Evolutionary conservation across 1,140 invertebrate species (phyloP).

Genomic region (Myzus persicae): DNA sequence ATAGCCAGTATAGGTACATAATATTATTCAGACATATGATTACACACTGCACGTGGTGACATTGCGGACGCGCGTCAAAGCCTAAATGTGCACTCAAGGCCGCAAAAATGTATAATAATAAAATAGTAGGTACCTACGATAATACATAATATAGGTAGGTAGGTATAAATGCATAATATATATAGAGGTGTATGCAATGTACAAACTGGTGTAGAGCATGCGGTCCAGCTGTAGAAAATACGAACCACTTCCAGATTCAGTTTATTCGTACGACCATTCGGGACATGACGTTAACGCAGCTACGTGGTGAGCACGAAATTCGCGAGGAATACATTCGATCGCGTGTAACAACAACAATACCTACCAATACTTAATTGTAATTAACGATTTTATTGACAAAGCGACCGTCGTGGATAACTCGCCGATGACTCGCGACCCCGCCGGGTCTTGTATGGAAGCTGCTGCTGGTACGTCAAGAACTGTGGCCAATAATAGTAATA

Average conservation of each 20-base stretch:
- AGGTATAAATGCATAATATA: background rate
- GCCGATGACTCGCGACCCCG: background rate
- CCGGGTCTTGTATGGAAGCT: background rate
- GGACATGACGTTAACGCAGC: background rate
- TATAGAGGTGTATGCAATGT: background rate
- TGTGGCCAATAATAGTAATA: background rate
- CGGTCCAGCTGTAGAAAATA: background rate
- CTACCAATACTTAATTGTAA: background rate
- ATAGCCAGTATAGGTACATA: too few species aligned
- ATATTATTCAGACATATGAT: background rate
- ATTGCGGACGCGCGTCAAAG: background rate
- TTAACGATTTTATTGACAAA: background rate
- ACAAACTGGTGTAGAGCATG: background rate
- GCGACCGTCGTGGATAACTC: background rate
- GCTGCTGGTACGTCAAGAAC: background rate
- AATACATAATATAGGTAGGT: background rate
- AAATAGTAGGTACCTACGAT: background rate
- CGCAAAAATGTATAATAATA: background rate
- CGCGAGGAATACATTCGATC: background rate
- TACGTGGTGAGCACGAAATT: background rate
- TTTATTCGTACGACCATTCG: background rate
- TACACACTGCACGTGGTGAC: background rate
- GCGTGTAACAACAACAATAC: background rate
- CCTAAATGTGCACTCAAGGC: background rate
- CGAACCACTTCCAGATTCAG: background rate